These are phyloP conservation scores for Cotesia chilonis DNA, from an alignment of 1,140 invertebrate genomes.

Conservation along the genomic window DNA sequence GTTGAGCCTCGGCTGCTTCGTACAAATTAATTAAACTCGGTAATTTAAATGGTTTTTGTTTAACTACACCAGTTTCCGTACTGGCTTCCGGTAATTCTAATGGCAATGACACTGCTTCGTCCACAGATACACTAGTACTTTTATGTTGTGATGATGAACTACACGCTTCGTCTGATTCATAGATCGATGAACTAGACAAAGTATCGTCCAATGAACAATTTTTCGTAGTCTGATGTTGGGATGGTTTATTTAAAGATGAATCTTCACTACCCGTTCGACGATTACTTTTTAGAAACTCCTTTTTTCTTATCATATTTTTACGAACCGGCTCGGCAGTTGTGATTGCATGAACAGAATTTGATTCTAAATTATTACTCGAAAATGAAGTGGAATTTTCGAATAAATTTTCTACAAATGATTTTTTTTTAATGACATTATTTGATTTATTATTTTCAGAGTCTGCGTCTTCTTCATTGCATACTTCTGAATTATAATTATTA, in stretches of 20 bases:
- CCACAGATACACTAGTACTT: conserved; percentile 9
- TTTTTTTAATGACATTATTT: conserved; percentile 31
- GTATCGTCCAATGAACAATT: conserved; percentile 16
- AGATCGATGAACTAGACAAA: background rate
- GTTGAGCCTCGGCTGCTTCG: conserved; percentile 51
- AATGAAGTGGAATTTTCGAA: conserved; percentile 29
- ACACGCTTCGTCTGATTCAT: conserved; percentile 27
- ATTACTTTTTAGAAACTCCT: conserved; percentile 39
- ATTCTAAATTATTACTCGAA: conserved; percentile 25
- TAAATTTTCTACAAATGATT: conserved; percentile 30
- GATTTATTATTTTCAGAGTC: background rate
- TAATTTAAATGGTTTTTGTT: conserved; percentile 44
- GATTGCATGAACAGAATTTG: conserved; percentile 20
- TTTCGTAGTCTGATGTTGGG: background rate
- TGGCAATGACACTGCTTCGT: conserved; percentile 20
- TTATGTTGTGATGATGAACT: conserved; percentile 12
- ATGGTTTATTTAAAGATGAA: conserved; percentile 16
- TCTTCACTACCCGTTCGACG: conserved; percentile 32
- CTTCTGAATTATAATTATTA: conserved; percentile 3
- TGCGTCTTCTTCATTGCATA: background rate
- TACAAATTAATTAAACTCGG: conserved; percentile 58
- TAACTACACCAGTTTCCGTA: background rate
- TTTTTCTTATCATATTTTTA: conserved; percentile 40
- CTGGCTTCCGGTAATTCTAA: background rate
- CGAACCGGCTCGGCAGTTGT: conserved; percentile 23